These are phyloP conservation scores for Phrynocephalus forsythii DNA, from an alignment of 2,797 vertebrate species.

Conservation along the genomic window DNA sequence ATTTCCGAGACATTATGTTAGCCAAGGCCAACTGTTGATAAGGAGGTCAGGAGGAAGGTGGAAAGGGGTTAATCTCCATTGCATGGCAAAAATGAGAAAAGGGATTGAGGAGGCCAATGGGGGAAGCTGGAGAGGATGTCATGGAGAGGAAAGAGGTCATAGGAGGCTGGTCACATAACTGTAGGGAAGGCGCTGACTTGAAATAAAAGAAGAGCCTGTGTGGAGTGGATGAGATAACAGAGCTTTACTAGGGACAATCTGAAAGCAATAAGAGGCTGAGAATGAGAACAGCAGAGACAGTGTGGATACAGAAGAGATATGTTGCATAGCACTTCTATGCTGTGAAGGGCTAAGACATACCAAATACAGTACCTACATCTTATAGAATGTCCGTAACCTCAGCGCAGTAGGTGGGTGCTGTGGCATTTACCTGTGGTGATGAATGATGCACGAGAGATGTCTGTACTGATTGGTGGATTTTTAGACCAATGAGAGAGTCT, in stretches of 20 bases:
- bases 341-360: neutral
- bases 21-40: constrained; percentile 65
- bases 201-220: constrained; percentile 65
- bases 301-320: constrained; percentile 54
- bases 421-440: too few species aligned
- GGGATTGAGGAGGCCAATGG: constrained; percentile 52
- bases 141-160: constrained; percentile 59
- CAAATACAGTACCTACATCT: neutral
- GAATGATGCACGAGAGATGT: too few species aligned
- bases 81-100: constrained; percentile 64
- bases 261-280: constrained; percentile 43
- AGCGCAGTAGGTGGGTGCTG: too few species aligned
- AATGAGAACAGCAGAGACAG: neutral
- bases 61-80: constrained; percentile 66
- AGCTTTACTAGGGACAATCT: constrained; percentile 48
- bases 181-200: constrained; percentile 61
- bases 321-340: constrained; percentile 13
- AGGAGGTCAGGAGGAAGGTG: constrained; percentile 64
- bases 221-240: constrained; percentile 56
- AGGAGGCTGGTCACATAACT: constrained; percentile 54
- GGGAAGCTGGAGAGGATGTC: constrained; percentile 66
- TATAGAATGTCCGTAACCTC: neutral
- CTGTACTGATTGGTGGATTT: too few species aligned
- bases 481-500: too few species aligned
- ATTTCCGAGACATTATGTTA: constrained; percentile 72